Evolutionary conservation across 2,113 vertebrate genomes (phyloP), one percentile per base, ranked within the genome.

Genomic region (Pelmatolapia mariae): DNA sequence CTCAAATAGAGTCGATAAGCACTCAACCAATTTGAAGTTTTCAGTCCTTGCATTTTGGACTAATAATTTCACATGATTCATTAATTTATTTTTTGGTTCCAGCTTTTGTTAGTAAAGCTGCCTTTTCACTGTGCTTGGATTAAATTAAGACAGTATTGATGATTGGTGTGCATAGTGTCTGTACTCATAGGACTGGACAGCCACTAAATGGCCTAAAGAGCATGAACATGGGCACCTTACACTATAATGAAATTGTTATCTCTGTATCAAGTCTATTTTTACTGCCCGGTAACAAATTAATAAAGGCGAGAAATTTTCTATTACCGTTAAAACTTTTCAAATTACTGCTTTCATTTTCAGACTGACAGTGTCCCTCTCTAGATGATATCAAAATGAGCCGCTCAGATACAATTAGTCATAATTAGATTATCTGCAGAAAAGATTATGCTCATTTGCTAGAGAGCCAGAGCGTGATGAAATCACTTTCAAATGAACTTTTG

Each of bases 391-490:
- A 22, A 50, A 80, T 31, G 45, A 78, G 43, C 19, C 56, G 16
- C 56, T 66, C 61, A 1, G n/a, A 53, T 53, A 78, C 56, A 71
- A 18, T 56, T 1, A 45, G 18, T 26, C 43, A 26, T 84, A 83
- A 91, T 85, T 59, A 83, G 10, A 81, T 10, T 82, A 80, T 81
- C 26, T 81, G 43, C 33, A 8, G 26, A 53, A 76, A 82, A 68
- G 18, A 71, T 79, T 38, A 24, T n/a, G 7, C 13, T 84, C 22
- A 80, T 86, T 84, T 63, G 66, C 10, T 57, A 15, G 22, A 3
- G 59, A 78, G 80, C 5, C 47, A 53, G 16, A 76, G 38, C 56
- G 11, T 59, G 12, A 81, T 45, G 33, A 87, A 43, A 82, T 79
- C 57, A 22, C 31, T 83, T 83, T 85, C 24, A 22, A 82, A 80